Conservation (phyloP, 2,797 vertebrate species). For the Lagocephalus sceleratus region DNA sequence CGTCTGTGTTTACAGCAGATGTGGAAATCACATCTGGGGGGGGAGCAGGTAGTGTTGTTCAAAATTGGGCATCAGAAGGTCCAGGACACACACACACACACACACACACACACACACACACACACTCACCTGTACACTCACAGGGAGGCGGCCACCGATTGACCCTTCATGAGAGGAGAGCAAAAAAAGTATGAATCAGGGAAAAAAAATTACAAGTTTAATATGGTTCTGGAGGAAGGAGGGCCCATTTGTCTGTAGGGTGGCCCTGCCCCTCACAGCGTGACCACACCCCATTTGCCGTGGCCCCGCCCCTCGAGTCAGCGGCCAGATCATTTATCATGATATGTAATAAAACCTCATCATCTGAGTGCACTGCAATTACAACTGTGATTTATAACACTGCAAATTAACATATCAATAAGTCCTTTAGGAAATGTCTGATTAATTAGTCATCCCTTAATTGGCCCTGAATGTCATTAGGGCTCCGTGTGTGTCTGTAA, state of each 20-base stretch:
- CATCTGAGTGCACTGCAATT: conserved; percentile 48
- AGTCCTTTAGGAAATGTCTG: conserved; percentile 70
- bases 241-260: neutral
- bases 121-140: no score
- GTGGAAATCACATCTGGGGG: no score
- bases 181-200: neutral
- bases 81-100: no score
- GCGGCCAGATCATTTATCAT: conserved; percentile 38
- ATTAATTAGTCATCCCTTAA: conserved; percentile 73
- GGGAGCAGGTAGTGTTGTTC: no score
- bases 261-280: conserved; percentile 1
- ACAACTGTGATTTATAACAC: conserved; percentile 61
- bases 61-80: no score
- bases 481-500: conserved; percentile 36
- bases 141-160: no score
- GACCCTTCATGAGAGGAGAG: no score
- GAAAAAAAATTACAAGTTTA: neutral
- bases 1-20: no score
- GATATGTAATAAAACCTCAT: conserved; percentile 44
- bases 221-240: neutral
- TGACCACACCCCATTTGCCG: no score
- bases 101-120: no score
- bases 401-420: conserved; percentile 69
- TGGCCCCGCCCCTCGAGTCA: no score
- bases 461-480: conserved; percentile 67